Evolutionary conservation across 2,113 vertebrate genomes (phyloP), one percentile per base, ranked within the genome.

Genomic region (Jacana jacana): DNA sequence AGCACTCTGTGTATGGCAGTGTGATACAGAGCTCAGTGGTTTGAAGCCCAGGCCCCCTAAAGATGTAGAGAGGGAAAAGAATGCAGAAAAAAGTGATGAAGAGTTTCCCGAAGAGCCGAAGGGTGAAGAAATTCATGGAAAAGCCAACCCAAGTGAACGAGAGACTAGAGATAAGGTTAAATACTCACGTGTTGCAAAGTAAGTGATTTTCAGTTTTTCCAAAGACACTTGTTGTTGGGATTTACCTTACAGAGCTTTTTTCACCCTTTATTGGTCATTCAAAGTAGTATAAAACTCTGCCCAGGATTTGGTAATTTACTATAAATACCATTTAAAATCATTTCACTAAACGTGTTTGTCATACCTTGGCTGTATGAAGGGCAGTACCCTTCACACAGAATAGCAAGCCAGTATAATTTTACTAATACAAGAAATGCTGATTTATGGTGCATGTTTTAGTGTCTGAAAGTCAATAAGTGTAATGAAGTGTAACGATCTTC

Each of bases 1-100:
- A n/a, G 96, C 98, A 2, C 98, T 99, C 54, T 99, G 99, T 9
- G 95, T 99, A 69, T 99, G 99, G 99, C 98, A 99, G 95, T 99
- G 99, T 63, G 98, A 99, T 97, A 99, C 99, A 0, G 98, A 98
- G 55, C 98, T 98, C 0, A 97, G 98, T 16, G 98, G 97, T 11
- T 97, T 99, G 71, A 95, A 98, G 82, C 97, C 89, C 13, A 94
- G 54, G 57, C 88, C 96, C 6, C 97, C 98, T 54, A 93, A 97
- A 3, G 95, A 93, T 69, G 95, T 92, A 95, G 61, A 42, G 66
- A 90, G 81, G 4, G 95, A 97, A 42, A 17, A 97, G n/a, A 81
- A 93, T 31, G 83, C 17, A 86, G 93, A 52, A 33, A 60, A 91
- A 9, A 19, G 88, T 54, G 96, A 95, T 44, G 58, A 96, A 25